Conservation (phyloP, 1,140 invertebrate species). For the Thaumatotibia leucotreta region DNA sequence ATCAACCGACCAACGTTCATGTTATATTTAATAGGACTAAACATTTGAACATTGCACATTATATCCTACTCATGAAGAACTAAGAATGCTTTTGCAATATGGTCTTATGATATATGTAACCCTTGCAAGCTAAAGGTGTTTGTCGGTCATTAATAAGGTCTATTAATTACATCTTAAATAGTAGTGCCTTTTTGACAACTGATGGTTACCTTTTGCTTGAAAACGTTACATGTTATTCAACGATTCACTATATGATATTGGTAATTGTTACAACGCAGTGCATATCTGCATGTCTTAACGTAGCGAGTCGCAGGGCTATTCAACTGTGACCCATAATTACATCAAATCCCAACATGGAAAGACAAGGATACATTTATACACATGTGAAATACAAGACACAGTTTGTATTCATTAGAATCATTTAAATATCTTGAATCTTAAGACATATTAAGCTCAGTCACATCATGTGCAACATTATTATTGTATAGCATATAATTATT, state of each 20-base stretch:
- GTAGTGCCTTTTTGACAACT: not conserved
- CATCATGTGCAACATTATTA: not conserved
- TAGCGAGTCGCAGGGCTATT: not conserved
- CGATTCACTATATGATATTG: not conserved
- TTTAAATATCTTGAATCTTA: not conserved
- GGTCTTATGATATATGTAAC: not conserved
- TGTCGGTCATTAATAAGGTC: no score
- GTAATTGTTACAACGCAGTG: not conserved
- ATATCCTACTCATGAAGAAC: not conserved
- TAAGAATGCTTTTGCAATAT: not conserved
- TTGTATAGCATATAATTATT: not conserved
- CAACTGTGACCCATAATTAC: not conserved
- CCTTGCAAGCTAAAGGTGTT: not conserved
- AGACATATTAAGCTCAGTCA: not conserved
- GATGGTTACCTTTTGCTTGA: not conserved
- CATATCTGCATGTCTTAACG: not conserved
- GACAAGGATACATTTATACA: not conserved
- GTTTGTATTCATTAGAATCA: not conserved
- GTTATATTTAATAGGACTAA: constrained; percentile 18
- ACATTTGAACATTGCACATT: constrained; percentile 19
- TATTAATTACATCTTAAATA: not conserved
- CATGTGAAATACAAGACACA: not conserved
- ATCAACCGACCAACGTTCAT: constrained; percentile 27
- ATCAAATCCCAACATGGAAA: not conserved
- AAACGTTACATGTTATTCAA: not conserved